phyloP scores from a whole-genome alignment of 2,797 vertebrate species.

The Diceros bicornis region DNA sequence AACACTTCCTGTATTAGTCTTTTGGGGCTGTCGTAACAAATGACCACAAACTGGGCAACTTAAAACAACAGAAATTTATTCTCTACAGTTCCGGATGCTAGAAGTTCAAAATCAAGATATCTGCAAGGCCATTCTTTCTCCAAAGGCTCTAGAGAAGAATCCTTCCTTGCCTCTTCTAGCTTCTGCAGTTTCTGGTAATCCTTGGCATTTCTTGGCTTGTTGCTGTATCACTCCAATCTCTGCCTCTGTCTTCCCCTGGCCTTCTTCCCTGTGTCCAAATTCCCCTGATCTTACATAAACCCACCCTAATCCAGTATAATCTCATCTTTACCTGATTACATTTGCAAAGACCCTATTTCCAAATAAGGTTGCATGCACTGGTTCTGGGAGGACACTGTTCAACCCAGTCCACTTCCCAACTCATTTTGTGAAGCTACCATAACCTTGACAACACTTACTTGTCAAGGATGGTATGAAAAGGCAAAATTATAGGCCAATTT shows the following conservation, averaged over 20 bases:
- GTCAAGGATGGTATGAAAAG: neutral
- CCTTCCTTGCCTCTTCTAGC: neutral
- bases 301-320: neutral
- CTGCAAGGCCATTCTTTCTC: neutral
- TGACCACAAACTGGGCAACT: neutral
- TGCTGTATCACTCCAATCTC: neutral
- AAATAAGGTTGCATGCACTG: neutral
- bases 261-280: neutral
- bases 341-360: slow-evolving; percentile 3
- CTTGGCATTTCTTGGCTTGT: neutral
- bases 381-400: neutral
- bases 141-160: neutral
- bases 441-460: neutral
- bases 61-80: neutral
- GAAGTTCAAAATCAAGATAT: neutral
- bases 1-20: neutral
- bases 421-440: neutral
- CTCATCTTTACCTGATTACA: neutral
- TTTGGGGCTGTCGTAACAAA: neutral
- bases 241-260: neutral
- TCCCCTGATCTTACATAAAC: neutral
- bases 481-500: neutral
- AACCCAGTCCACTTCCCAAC: neutral
- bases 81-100: neutral
- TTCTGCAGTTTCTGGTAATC: neutral